phyloP scores from a whole-genome alignment of 2,797 vertebrate species.

The Lutjanus argentimaculatus region DNA sequence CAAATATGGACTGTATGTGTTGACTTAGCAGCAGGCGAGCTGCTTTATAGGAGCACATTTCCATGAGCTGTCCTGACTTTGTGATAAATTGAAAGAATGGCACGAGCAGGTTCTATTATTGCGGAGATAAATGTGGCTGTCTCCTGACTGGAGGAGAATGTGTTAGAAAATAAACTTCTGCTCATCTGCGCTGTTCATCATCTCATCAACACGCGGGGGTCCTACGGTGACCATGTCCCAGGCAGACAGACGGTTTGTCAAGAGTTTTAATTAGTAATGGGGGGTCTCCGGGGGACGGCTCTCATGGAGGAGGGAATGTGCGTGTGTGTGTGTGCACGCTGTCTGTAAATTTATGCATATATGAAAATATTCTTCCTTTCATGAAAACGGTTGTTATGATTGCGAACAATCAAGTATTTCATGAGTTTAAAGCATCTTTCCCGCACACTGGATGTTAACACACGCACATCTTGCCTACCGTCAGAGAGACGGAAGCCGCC shows the following conservation, averaged over 20 bases:
- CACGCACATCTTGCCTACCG: constrained; percentile 40
- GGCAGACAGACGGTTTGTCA: constrained; percentile 88
- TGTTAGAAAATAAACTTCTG: constrained; percentile 71
- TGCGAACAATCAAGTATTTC: constrained; percentile 52
- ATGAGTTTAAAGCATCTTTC: constrained; percentile 61
- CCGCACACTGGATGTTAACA: constrained; percentile 43
- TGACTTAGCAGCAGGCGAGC: constrained; percentile 32
- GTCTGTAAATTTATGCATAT: constrained; percentile 41
- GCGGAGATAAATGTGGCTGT: constrained; percentile 74
- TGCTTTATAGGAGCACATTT: constrained; percentile 54
- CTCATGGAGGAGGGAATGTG: constrained; percentile 76
- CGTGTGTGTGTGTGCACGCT: constrained; percentile 17
- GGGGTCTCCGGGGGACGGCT: constrained; percentile 81
- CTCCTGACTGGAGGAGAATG: constrained; percentile 48
- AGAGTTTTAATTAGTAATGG: constrained; percentile 91
- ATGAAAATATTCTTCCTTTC: constrained; percentile 46
- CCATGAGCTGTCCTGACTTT: constrained; percentile 46
- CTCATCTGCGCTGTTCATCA: constrained; percentile 73
- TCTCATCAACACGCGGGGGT: constrained; percentile 75
- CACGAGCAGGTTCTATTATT: constrained; percentile 63
- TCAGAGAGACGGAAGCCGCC: constrained; percentile 73
- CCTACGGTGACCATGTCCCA: constrained; percentile 70
- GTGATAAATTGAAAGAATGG: constrained; percentile 67
- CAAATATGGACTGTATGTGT: constrained; percentile 11
- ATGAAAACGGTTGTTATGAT: constrained; percentile 59